Evolutionary conservation across 2,797 vertebrate genomes (phyloP), one percentile per base, ranked within the genome.

Genomic region (Gambelia wislizenii): DNA sequence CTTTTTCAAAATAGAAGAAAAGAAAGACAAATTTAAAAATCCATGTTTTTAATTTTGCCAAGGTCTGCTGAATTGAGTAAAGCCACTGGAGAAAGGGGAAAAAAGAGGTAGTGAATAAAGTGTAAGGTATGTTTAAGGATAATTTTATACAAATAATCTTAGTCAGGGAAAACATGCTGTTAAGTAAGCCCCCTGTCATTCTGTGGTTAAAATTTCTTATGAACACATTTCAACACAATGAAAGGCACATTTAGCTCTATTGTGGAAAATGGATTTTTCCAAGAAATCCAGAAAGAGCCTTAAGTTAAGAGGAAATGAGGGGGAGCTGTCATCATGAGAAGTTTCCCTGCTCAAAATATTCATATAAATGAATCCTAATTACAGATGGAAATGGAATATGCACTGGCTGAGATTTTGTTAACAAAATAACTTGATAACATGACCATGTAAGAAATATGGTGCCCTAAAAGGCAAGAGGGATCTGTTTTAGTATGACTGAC

Each of bases 141-240:
- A 30, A 78, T 86, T 77, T 52, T 36, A 78, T 70, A 70, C 83
- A 39, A 86, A 86, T 44, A 77, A 64, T 77, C 61, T 49, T n/a
- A 86, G 33, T 33, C 33, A 86, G 33, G 72, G 16, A 76, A 64
- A 30, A 70, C n/a, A 75, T 30, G 39, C 7, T 44, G 72, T 33
- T 52, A 85, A 33, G 30, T 76, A 42, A 76, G 36, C 39, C 39
- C 6, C 39, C 16, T 61, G 36, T 59, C 54, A 75, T 85, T 76
- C 54, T 85, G 84, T 61, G 56, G 39, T 85, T 85, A 42, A 61
- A 42, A 39, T 44, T 14, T 75, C 70, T 59, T 85, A 56, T 42
- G 52, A 75, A 59, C 36, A 44, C 49, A 56, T 56, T 39, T 56
- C 69, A 42, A 74, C 47, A 39, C 22, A 70, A 42, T 85, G 22